Base-by-base conservation (phyloP, 2,888 invertebrate species). In the Drosophila neonasuta region DNA sequence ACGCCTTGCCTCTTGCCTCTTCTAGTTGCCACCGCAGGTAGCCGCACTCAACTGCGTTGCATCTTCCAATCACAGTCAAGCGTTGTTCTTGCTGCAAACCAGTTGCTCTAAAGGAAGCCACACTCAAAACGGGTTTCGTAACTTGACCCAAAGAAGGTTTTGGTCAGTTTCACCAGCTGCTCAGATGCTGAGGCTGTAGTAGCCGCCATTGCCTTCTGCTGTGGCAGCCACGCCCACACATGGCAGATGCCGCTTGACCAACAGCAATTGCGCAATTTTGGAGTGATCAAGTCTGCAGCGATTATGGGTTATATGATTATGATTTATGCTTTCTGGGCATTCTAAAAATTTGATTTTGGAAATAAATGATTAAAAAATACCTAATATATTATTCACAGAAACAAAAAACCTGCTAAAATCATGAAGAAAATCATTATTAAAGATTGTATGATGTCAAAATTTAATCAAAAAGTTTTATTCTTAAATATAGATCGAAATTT, bases 51-150 rank as follows among this genome's bases (percentile, higher is more conserved):
- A 15, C 13, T 3, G n/a, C 29, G 68, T 55, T 52, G 62, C 44
- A 36, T 72, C 84, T 63, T 81, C 81, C 81, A 81, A 81, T 81
- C 85, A 85, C 75, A 81, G 82, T 32, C 44, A 11, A 67, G 80
- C 63, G 44, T 9, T 11, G 11, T 3, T 24, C n/a, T 10, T 32
- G 44, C 44, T 11, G n/a, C 44, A 54, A 63, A 75, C 58, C 62
- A 59, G 71, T 65, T 56, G 63, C 9, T 46, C 10, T 48, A 41
- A 46, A 59, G 59, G 52, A 58, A 59, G 34, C n/a, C n/a, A n/a
- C n/a, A 52, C 60, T 62, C 44, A 51, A 81, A 79, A 83, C 80
- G 73, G 71, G 83, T 86, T 80, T 81, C 60, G 68, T 62, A 54
- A 71, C 68, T 74, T 80, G 84, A 77, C 84, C 80, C 70, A 50